These are phyloP conservation scores for Punctoribates punctum DNA, from an alignment of 2,888 invertebrate genomes.

Conservation along the genomic window DNA sequence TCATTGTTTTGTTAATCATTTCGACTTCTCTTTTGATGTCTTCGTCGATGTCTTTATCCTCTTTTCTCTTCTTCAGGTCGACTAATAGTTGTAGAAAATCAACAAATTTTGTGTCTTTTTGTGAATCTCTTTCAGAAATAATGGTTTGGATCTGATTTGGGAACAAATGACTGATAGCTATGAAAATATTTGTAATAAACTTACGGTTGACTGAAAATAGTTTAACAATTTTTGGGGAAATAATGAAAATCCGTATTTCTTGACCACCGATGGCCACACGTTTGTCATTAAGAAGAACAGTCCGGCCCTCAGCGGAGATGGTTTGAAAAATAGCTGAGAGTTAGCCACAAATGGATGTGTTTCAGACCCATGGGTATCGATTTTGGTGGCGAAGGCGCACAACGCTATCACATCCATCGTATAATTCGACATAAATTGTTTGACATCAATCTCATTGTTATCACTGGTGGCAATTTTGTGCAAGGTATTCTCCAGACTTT, in stretches of 20 bases:
- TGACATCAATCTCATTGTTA: not conserved
- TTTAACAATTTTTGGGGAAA: not conserved
- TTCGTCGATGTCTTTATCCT: not conserved
- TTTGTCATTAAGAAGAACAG: not conserved
- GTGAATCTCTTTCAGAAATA: not conserved
- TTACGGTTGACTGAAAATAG: not conserved
- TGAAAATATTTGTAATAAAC: not conserved
- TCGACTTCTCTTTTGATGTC: not conserved
- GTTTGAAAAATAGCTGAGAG: not conserved
- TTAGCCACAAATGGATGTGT: not conserved
- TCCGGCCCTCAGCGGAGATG: not conserved
- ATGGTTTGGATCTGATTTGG: not conserved
- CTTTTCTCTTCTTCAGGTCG: not conserved
- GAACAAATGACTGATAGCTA: not conserved
- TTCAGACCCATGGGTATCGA: not conserved
- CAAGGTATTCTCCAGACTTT: not conserved
- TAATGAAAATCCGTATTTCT: not conserved
- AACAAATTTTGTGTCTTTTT: not conserved
- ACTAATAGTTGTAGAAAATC: conserved; percentile 1
- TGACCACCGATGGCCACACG: not conserved
- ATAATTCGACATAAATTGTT: not conserved
- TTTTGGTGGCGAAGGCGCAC: conserved; percentile 8
- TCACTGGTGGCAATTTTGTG: not conserved
- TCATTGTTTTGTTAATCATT: not conserved
- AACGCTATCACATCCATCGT: conserved; percentile 8